A percentile compares a stretch with the other conserved stretches of the same genome.
phyloP scores from a whole-genome alignment of 2,113 vertebrate species.

The Saccopteryx bilineata region DNA sequence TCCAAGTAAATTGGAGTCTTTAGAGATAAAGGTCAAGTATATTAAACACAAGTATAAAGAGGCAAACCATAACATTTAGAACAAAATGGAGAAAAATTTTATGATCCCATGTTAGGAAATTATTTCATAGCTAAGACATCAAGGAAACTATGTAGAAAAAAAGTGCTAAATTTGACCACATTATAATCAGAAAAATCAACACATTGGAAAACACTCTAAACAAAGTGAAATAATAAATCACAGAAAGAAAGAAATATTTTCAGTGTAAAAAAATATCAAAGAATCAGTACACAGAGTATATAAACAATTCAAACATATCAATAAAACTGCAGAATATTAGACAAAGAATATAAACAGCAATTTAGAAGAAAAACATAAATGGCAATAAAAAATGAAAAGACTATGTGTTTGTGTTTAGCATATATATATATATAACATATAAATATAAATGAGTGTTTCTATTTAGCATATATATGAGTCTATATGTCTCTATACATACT shows the following conservation, averaged over 20 bases:
- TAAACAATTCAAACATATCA: neutral
- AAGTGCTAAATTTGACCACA: neutral
- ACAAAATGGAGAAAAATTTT: neutral
- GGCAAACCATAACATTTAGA: neutral
- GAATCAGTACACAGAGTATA: neutral
- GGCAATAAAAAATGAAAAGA: neutral
- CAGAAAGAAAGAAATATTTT: neutral
- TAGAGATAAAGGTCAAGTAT: neutral
- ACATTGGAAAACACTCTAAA: neutral
- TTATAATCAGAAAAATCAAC: constrained; percentile 26
- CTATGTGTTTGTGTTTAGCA: neutral
- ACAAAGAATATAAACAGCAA: neutral
- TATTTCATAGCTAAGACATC: neutral
- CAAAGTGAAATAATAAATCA: neutral
- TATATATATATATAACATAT: neutral
- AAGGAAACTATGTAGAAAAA: neutral
- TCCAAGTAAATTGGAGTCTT: neutral
- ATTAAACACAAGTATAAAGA: neutral
- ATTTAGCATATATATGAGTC: no score
- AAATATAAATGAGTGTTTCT: neutral
- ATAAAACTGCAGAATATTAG: neutral
- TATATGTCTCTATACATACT: neutral
- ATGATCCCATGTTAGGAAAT: neutral
- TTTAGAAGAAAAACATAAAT: neutral
- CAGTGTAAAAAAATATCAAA: neutral